Conservation (phyloP, 2,113 vertebrate genomes). For the Chaetodon trifascialis region DNA sequence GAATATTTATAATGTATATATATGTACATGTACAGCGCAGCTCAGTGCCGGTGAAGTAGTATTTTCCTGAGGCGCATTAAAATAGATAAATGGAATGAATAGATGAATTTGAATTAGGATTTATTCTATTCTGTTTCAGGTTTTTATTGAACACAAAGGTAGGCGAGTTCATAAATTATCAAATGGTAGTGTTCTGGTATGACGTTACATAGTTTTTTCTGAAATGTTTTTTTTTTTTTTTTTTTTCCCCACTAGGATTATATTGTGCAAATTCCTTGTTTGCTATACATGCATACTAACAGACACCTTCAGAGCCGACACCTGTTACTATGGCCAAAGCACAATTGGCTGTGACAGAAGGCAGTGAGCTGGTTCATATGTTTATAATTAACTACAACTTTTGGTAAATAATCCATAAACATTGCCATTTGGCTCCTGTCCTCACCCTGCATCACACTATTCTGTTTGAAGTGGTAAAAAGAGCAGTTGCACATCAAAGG, state of each 20-base stretch:
- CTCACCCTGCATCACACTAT: slow-evolving; percentile 50
- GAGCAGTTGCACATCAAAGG: slow-evolving; percentile 68
- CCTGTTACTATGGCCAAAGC: not conserved
- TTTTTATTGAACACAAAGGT: not conserved
- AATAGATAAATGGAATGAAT: not conserved
- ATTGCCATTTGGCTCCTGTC: slow-evolving; percentile 57
- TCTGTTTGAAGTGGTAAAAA: slow-evolving; percentile 75
- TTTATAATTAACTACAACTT: slow-evolving; percentile 58
- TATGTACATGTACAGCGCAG: not conserved
- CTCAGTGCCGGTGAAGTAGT: not conserved
- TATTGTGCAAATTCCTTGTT: not conserved
- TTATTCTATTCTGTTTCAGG: not conserved
- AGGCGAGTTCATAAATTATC: not conserved
- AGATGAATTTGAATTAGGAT: not conserved
- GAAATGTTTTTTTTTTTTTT: not conserved
- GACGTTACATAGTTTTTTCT: not conserved
- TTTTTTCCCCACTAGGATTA: not conserved
- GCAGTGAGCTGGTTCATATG: slow-evolving; percentile 25
- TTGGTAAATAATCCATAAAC: slow-evolving; percentile 64
- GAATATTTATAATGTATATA: too few species aligned
- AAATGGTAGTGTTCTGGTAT: not conserved
- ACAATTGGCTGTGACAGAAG: slow-evolving; percentile 18
- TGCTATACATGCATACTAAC: not conserved
- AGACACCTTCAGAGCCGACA: not conserved
- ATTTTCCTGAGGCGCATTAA: not conserved